Evolutionary conservation across 1,140 invertebrate species (phyloP), one percentile per base, ranked within the genome.

Genomic region (Zaprionus taronus): DNA sequence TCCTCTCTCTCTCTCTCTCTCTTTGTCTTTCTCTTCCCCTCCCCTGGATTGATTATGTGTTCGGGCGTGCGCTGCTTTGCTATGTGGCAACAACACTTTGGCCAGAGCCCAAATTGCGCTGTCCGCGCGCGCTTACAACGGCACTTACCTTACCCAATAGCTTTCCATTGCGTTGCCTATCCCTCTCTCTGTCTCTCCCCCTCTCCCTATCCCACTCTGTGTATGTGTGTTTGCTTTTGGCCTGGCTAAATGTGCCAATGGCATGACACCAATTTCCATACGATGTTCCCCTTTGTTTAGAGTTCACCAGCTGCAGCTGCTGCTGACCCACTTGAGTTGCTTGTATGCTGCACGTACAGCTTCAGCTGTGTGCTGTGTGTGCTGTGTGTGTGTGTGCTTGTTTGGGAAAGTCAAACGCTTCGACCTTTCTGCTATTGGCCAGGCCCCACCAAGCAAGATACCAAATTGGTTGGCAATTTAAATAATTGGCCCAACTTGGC

Each of bases 111-210:
- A 60, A 67, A 38, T 65, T 82, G 47, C n/a, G 57, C 51, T 66
- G 14, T 26, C 34, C 20, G n/a, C 55, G 49, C 20, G n/a, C 44
- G 49, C 47, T 63, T 62, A 57, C 72, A 77, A 74, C 81, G 70
- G 74, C 87, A 91, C 89, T 91, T 91, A 91, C 89, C 87, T 91
- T 91, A 89, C 89, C 77, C 87, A 91, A 91, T 78, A 84, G 22
- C 78, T 73, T 74, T 78, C 55, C 60, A 63, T 65, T 63, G 53
- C 55, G 62, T 72, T 75, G 31, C 60, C 41, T 7, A 5, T 7
- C 41, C 5, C 15, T n/a, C 4, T 44, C 5, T 44, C 41, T 17
- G 4, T 20, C 41, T 11, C n/a, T 17, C 14, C 7, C 51, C 56
- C 56, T 49, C 57, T 53, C 51, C 15, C 24, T 36, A 58, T 56